Evolutionary conservation across 2,113 vertebrate genomes (phyloP).

Genomic region (Isichthys henryi): DNA sequence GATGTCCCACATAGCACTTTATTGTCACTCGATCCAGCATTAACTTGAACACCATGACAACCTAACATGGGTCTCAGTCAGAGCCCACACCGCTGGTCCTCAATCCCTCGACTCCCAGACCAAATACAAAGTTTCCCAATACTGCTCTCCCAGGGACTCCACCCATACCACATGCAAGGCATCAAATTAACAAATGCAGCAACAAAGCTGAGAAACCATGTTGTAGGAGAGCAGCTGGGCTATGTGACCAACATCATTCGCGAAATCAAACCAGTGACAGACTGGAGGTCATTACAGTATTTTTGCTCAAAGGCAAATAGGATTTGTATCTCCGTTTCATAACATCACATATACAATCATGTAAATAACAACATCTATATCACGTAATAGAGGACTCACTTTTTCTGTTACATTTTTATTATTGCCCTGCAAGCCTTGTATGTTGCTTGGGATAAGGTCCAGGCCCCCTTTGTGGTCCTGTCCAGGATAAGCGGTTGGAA

Average conservation of each 20-base stretch:
- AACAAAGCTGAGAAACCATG: background rate
- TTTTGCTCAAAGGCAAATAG: background rate
- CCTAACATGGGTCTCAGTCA: background rate
- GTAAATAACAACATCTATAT: background rate
- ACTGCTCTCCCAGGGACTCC: background rate
- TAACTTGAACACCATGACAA: background rate
- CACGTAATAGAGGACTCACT: background rate
- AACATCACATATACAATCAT: background rate
- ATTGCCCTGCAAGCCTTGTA: background rate
- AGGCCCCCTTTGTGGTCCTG: background rate
- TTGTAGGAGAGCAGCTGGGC: background rate
- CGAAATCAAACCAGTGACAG: background rate
- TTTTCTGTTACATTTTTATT: background rate
- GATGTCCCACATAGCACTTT: no score
- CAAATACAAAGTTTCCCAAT: background rate
- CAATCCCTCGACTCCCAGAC: background rate
- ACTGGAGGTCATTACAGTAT: background rate
- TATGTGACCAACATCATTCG: background rate
- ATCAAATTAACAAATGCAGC: background rate
- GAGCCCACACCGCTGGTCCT: background rate
- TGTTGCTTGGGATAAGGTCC: background rate
- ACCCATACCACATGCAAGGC: background rate
- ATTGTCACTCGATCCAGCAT: no score
- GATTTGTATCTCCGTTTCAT: background rate
- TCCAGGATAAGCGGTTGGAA: background rate